Conservation (phyloP, 2,797 vertebrate genomes). For the Fringilla coelebs region DNA sequence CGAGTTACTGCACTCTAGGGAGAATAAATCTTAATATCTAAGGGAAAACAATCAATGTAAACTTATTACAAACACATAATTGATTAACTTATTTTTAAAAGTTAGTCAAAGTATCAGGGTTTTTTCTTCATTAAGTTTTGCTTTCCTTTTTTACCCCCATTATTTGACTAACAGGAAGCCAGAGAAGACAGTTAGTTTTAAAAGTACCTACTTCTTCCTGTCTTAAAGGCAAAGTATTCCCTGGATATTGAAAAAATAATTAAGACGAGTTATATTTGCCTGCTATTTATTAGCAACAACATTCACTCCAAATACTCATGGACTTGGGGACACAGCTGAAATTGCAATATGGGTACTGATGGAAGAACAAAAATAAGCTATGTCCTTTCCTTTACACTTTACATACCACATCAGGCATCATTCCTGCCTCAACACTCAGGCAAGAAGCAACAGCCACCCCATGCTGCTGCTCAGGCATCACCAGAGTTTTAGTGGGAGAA, state of each 20-base stretch:
- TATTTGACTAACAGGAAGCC: neutral
- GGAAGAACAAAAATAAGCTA: neutral
- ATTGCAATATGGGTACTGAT: rapidly evolving
- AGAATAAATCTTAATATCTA: neutral
- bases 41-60: neutral
- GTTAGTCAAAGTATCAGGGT: neutral
- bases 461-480: neutral
- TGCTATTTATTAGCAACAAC: neutral
- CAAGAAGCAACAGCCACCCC: neutral
- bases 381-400: neutral
- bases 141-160: neutral
- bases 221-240: neutral
- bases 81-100: neutral
- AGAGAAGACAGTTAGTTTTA: neutral
- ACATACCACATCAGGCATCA: rapidly evolving
- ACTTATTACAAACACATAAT: neutral
- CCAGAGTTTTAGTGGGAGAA: neutral
- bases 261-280: neutral
- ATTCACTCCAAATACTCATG: neutral
- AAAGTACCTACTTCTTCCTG: neutral
- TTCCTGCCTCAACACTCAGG: neutral
- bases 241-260: neutral
- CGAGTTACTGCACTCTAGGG: neutral
- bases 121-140: neutral
- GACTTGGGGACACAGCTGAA: neutral